These are phyloP conservation scores for Tinea semifulvella DNA, from an alignment of 2,888 invertebrate genomes.

Conservation along the genomic window DNA sequence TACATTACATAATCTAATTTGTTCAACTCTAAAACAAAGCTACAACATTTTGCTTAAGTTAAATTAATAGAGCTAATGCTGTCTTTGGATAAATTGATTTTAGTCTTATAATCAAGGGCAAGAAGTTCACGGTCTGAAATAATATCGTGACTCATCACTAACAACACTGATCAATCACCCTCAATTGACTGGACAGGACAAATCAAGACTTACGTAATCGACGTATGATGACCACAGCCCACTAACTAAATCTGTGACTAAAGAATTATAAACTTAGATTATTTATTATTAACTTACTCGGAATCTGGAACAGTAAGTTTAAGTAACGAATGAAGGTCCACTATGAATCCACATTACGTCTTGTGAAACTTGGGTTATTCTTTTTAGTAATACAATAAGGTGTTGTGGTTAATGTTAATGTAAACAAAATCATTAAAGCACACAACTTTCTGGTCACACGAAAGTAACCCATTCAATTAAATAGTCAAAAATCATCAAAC, in stretches of 20 bases:
- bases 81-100: slow-evolving; percentile 1
- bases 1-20: neutral
- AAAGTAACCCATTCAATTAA: slow-evolving; percentile 31
- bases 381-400: neutral
- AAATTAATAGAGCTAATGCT: too few relatives aligned
- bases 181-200: slow-evolving; percentile 34
- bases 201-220: slow-evolving; percentile 34
- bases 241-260: too few relatives aligned
- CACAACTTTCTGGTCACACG: slow-evolving; percentile 8
- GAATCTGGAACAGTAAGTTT: too few relatives aligned
- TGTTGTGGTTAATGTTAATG: neutral
- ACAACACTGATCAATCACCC: slow-evolving; percentile 44
- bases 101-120: slow-evolving; percentile 13
- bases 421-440: slow-evolving; percentile 10
- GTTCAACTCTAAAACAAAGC: too few relatives aligned
- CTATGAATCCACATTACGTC: too few relatives aligned
- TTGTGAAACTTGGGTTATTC: too few relatives aligned
- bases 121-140: slow-evolving; percentile 16
- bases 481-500: slow-evolving; percentile 27
- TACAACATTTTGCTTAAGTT: too few relatives aligned
- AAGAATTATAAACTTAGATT: too few relatives aligned
- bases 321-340: too few relatives aligned
- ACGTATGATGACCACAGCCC: slow-evolving; percentile 29
- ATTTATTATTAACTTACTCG: too few relatives aligned
- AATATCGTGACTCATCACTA: slow-evolving; percentile 11